Base-by-base conservation (phyloP, 1,140 invertebrate species). In the Rhopalosiphum maidis region DNA sequence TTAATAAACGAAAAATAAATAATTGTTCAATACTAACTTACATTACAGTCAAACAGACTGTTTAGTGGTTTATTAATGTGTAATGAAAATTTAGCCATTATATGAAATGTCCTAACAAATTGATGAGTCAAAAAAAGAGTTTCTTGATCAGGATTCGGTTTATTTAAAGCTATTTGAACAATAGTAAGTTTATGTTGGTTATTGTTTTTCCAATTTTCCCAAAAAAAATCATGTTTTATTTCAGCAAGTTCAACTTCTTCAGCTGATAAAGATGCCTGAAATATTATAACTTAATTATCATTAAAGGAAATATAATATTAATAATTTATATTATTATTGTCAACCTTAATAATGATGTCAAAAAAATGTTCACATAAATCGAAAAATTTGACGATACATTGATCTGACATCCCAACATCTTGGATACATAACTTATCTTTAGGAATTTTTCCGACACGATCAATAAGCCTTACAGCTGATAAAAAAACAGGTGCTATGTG, bases 401-500 rank as follows among this genome's bases (percentile, higher is more conserved):
- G 95, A 94, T 97, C 97, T 77, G 96, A 96, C 93, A 98, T 96
- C 48, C 97, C 97, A 91, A 98, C 95, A 94, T 97, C 97, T 95
- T 97, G 97, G 68, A 96, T 95, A 94, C 97, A 97, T 77, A 98
- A 95, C 94, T 97, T 96, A 94, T 98, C 98, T 95, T 98, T 98
- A 0, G 98, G 98, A 91, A 98, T 95, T 95, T 97, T 98, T 23
- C 98, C 98, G 23, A 97, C 96, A 96, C 98, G 99, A 94, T 99
- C 98, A 82, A 99, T 97, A 4, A 99, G 95, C 94, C 97, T 97
- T 41, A 97, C 97, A 41, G 96, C 95, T 1, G 96, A 95, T 95
- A 98, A 97, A 94, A 98, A 97, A 46, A 96, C 95, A 94, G 97
- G 97, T 94, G 97, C 97, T 43, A 98, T 95, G 94, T 98, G 54